A percentile compares a stretch with the other conserved stretches of the same genome.
phyloP scores from a whole-genome alignment of 2,797 vertebrate species.

The Anguilla megastoma region DNA sequence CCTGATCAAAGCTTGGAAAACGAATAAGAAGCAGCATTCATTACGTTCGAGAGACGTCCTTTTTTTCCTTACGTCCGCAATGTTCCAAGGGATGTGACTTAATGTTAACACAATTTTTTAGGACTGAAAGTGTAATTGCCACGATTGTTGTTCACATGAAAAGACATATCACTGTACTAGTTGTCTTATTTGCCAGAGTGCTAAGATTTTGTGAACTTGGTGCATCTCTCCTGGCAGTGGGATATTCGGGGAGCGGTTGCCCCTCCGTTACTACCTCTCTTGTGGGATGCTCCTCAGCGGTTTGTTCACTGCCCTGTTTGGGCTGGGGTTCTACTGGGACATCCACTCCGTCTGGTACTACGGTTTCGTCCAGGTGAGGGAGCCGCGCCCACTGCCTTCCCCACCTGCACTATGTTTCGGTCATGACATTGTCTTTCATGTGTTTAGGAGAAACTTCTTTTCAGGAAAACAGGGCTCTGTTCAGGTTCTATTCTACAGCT shows the following conservation, averaged over 20 bases:
- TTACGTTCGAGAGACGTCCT: no score
- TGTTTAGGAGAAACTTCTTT: not conserved
- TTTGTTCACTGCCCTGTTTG: conserved; percentile 86
- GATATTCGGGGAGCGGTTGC: conserved; percentile 92
- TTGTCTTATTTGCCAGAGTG: not conserved
- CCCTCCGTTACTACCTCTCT: conserved; percentile 90
- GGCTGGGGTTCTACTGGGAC: conserved; percentile 89
- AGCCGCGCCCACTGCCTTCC: not conserved
- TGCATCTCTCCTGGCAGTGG: conserved; percentile 71
- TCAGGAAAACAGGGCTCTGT: not conserved
- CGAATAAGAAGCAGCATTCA: no score
- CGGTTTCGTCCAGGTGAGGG: conserved; percentile 83
- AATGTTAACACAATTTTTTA: not conserved
- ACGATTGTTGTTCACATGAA: not conserved
- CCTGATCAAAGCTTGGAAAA: no score
- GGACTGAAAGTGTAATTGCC: not conserved
- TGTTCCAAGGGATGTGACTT: not conserved
- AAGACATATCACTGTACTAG: not conserved
- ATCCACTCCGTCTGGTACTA: conserved; percentile 91
- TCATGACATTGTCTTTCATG: not conserved
- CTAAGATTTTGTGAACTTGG: not conserved
- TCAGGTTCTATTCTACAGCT: not conserved
- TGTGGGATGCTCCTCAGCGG: conserved; percentile 90
- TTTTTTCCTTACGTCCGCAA: no score
- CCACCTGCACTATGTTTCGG: not conserved